Base-by-base conservation (phyloP, 2,797 vertebrate genomes). In the Alexandromys oeconomus region DNA sequence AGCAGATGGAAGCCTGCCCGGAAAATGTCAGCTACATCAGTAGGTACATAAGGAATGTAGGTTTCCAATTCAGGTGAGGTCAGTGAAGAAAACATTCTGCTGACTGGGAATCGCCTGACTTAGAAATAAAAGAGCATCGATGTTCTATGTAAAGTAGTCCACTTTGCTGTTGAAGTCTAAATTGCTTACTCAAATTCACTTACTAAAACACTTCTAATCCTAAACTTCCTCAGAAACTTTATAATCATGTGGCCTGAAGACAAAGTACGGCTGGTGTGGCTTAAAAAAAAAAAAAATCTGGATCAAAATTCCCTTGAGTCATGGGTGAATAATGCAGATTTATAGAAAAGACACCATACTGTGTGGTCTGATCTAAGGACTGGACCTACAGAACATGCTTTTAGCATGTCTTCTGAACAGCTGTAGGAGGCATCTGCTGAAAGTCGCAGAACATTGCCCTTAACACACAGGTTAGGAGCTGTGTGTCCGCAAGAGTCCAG, bases 91-190 rank as follows among this genome's bases (percentile, higher is more conserved):
- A 40, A 89, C 27, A 19, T 8, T 65, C 65, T 80, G 17, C 34
- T 65, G 71, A 74, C 78, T 25, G 34, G 43, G 37, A 92, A 87
- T 9, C 46, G 14, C 17, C 21, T 77, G 15, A 27, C 48, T 84
- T 89, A 73, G 79, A 87, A 87, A 61, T 78, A 82, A 92, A 89
- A 69, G 61, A 89, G 8, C 37, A 79, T n/a, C n/a, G 15, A 29
- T n/a, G 80, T 13, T 74, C 27, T 40, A 59, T 11, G 31, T 14
- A 93, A 92, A 85, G 51, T 40, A 87, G 59, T 37, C 23, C 2
- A 84, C 15, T 87, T 74, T 76, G 37, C 7, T 76, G 67, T 74
- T 43, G 25, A 43, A 89, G 40, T 95, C 57, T 21, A 87, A 86
- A 86, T 57, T 87, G 69, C 43, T 23, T 71, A 43, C 31, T 74